Conservation (phyloP, 2,113 vertebrate species). For the Calyptomena viridis region DNA sequence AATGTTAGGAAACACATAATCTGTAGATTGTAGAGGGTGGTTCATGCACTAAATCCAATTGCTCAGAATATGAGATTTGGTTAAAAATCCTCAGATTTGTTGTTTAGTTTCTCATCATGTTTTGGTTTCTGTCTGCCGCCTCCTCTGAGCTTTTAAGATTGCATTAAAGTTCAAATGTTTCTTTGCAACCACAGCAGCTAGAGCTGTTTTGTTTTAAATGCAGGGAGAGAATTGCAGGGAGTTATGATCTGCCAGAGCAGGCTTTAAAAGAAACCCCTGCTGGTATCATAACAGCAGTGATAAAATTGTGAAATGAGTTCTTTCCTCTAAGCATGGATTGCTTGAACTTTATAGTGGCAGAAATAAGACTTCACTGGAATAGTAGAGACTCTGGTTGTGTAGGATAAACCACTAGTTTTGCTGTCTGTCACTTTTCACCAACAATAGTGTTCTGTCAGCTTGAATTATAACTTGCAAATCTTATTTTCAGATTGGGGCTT, state of each 20-base stretch:
- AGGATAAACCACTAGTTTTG: neutral
- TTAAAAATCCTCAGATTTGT: constrained; percentile 40
- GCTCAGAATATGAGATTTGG: constrained; percentile 24
- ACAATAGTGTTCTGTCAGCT: neutral
- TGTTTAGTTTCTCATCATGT: constrained; percentile 47
- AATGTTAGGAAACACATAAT: neutral
- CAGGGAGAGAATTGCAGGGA: neutral
- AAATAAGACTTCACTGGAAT: neutral
- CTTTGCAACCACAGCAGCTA: neutral
- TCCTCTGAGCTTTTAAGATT: neutral
- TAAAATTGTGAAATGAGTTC: constrained; percentile 41
- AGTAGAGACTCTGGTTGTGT: neutral
- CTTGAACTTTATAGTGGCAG: neutral
- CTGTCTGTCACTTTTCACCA: neutral
- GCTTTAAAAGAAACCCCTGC: constrained; percentile 45
- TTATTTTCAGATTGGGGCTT: neutral
- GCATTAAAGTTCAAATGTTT: constrained; percentile 9
- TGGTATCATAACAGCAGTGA: constrained; percentile 44
- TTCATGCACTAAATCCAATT: neutral
- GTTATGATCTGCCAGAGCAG: constrained; percentile 18
- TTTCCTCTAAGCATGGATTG: constrained; percentile 28
- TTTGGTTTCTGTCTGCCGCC: constrained; percentile 9
- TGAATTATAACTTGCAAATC: neutral
- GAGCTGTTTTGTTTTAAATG: constrained; percentile 39
- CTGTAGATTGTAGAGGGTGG: neutral